Evolutionary conservation across 2,113 vertebrate species (phyloP).

Genomic region (Oenanthe melanoleuca): DNA sequence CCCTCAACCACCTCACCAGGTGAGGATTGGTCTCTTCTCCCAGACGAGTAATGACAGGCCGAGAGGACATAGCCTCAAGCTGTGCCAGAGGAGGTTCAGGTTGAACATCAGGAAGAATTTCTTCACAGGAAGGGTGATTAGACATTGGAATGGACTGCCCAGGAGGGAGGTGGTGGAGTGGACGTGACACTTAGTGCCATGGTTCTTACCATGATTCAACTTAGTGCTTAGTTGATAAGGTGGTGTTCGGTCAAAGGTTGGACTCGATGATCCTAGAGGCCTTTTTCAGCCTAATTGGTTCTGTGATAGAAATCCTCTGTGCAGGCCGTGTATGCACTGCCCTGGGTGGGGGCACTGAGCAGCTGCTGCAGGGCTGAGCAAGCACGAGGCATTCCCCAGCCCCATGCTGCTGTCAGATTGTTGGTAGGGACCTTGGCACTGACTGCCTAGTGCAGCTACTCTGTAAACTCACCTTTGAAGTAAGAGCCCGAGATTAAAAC

Average conservation of each 20-base stretch:
- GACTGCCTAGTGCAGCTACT: not conserved
- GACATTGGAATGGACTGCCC: not conserved
- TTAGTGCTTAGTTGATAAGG: not conserved
- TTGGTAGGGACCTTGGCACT: not conserved
- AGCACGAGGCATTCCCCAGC: rapidly evolving
- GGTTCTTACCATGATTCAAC: no score
- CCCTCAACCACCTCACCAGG: no score
- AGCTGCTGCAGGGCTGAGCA: not conserved
- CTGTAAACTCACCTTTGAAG: not conserved
- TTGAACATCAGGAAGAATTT: not conserved
- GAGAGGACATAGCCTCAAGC: not conserved
- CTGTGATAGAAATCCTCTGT: not conserved
- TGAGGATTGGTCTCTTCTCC: not conserved
- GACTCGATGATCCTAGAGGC: not conserved
- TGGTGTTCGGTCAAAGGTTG: not conserved
- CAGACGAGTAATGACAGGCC: no score
- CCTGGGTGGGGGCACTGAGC: not conserved
- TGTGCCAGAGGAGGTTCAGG: not conserved
- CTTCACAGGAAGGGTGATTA: not conserved
- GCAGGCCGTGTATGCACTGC: rapidly evolving
- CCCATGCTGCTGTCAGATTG: not conserved
- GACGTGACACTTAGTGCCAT: no score
- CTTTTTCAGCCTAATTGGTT: not conserved
- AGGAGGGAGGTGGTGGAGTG: not conserved
- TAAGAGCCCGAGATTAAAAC: not conserved